A percentile compares a stretch with the other conserved stretches of the same genome.
phyloP scores from a whole-genome alignment of 2,888 invertebrate genomes.

The Xanthia togata region DNA sequence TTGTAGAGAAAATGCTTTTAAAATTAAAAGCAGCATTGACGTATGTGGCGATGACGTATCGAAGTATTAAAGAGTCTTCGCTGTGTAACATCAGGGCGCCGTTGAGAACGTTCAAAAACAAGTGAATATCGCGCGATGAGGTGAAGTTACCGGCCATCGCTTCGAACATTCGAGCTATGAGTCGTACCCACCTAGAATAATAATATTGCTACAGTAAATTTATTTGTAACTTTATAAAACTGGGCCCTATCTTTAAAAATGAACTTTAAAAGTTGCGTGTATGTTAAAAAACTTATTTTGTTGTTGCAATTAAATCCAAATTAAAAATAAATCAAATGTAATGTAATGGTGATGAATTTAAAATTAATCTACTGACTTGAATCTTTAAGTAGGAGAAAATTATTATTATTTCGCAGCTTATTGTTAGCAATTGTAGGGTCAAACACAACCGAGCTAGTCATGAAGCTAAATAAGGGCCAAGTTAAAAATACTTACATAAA shows the following conservation, averaged over 20 bases:
- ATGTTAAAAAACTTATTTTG: not conserved
- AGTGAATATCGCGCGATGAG: slow-evolving; percentile 98
- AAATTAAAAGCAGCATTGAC: slow-evolving; percentile 99
- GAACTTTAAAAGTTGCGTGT: not conserved
- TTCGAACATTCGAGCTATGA: slow-evolving; percentile 99
- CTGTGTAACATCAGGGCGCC: slow-evolving; percentile 99
- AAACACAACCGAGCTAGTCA: not conserved
- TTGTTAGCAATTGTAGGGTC: not conserved
- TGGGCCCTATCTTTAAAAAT: not conserved
- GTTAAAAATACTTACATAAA: slow-evolving; percentile 92
- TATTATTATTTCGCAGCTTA: not conserved
- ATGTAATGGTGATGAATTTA: not conserved
- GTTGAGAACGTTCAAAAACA: slow-evolving; percentile 99
- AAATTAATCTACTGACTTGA: not conserved
- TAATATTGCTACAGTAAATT: not conserved
- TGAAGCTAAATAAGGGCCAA: not conserved
- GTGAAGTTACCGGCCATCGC: slow-evolving; percentile 99
- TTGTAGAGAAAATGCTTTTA: slow-evolving; percentile 99
- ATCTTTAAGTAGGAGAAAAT: not conserved
- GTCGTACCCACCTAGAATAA: slow-evolving; percentile 95
- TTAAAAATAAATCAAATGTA: not conserved
- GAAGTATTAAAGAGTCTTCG: slow-evolving; percentile 98
- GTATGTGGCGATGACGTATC: slow-evolving; percentile 99
- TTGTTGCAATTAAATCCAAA: too few relatives aligned
- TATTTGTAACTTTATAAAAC: not conserved